Conservation (phyloP, 2,888 invertebrate genomes). For the Drosophila tripunctata region DNA sequence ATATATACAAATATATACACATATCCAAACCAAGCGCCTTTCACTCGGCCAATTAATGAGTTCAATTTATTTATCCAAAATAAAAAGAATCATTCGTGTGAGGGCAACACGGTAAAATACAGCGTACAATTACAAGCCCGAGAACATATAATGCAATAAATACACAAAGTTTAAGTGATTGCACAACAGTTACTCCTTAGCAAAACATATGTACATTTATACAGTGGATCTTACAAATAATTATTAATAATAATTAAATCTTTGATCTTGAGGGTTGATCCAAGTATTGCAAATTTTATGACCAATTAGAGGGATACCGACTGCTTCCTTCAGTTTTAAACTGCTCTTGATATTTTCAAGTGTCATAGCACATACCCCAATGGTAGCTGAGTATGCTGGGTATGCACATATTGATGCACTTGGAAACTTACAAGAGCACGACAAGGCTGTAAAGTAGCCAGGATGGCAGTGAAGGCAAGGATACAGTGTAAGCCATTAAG, state of each 20-base stretch:
- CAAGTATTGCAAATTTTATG: too few species aligned
- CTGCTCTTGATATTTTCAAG: not conserved
- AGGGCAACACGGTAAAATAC: slow-evolving; percentile 13
- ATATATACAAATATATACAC: too few species aligned
- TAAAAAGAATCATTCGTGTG: slow-evolving; percentile 34
- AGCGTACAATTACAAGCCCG: slow-evolving; percentile 31
- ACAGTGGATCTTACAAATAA: too few species aligned
- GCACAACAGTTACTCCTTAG: not conserved
- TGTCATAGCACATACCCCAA: not conserved
- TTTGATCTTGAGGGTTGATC: too few species aligned
- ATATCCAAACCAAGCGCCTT: slow-evolving; percentile 37
- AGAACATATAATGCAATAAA: slow-evolving; percentile 34
- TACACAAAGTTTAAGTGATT: not conserved
- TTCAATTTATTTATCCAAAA: slow-evolving; percentile 65
- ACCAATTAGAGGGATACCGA: too few species aligned
- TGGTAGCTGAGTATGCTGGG: slow-evolving; percentile 8
- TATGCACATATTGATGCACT: slow-evolving; percentile 46
- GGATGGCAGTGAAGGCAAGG: slow-evolving; percentile 2
- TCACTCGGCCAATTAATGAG: slow-evolving; percentile 77
- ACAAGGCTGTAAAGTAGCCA: slow-evolving; percentile 24
- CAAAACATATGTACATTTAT: not conserved
- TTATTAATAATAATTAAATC: too few species aligned
- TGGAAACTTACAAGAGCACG: slow-evolving; percentile 26
- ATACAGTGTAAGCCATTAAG: slow-evolving; percentile 65
- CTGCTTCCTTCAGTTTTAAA: too few species aligned